These are phyloP conservation scores for Mystacornis crossleyi DNA, from an alignment of 2,113 vertebrate species.

Conservation along the genomic window DNA sequence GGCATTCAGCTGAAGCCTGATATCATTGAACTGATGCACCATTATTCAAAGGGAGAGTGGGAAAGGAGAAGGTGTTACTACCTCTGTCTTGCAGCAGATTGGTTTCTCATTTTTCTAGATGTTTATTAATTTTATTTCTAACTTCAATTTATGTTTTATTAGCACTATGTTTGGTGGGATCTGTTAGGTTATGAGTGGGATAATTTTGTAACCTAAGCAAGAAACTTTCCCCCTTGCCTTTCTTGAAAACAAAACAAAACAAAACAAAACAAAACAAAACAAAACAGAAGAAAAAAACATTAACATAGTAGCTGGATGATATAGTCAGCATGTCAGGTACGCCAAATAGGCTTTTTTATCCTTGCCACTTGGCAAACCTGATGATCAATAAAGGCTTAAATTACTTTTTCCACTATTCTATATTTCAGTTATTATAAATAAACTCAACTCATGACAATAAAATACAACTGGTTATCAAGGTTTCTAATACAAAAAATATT, in stretches of 20 bases:
- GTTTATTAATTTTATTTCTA: background rate
- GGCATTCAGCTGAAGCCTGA: background rate
- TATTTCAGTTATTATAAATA: background rate
- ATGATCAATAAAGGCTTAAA: background rate
- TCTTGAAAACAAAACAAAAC: fast-evolving
- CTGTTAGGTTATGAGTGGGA: background rate
- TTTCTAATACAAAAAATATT: background rate
- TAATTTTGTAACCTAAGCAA: background rate
- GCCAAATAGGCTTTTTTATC: background rate
- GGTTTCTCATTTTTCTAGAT: background rate
- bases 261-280: background rate
- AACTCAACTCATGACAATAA: background rate
- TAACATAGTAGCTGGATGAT: background rate
- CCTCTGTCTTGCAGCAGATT: background rate
- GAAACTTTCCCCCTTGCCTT: fast-evolving
- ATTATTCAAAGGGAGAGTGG: background rate
- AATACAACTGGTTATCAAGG: background rate
- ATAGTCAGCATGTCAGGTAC: background rate
- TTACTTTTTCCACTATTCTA: background rate
- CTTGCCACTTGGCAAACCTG: background rate
- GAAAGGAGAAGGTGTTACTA: background rate
- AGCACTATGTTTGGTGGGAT: background rate
- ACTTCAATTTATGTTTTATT: background rate
- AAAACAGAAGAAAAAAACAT: background rate
- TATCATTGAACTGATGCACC: background rate